Conservation (phyloP, 2,797 vertebrate species). For the Gymnopithys bicolor region DNA sequence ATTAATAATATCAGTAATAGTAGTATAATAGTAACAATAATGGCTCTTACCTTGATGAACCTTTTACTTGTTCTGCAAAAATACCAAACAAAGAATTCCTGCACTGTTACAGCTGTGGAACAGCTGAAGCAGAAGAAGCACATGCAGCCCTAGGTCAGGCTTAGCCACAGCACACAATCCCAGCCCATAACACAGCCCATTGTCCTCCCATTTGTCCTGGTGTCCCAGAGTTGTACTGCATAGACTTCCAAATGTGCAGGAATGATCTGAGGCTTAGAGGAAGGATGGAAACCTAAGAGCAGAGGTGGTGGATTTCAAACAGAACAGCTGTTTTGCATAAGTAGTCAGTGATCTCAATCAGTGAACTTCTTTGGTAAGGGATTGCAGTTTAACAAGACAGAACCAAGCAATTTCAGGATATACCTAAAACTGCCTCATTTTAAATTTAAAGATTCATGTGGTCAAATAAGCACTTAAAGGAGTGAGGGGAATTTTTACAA, state of each 20-base stretch:
- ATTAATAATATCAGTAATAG: too few species aligned
- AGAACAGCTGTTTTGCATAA: background rate
- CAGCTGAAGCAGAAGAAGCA: background rate
- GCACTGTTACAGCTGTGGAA: background rate
- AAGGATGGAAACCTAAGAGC: background rate
- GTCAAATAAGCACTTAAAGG: slow-evolving; percentile 27
- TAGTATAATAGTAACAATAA: background rate
- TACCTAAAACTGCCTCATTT: background rate
- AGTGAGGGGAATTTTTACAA: background rate
- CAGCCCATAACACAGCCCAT: background rate
- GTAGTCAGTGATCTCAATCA: background rate
- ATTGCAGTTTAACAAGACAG: background rate
- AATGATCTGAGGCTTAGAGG: background rate
- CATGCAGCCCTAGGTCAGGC: background rate
- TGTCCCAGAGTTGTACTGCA: background rate
- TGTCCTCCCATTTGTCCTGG: background rate
- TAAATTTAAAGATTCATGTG: slow-evolving; percentile 53
- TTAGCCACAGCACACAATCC: background rate
- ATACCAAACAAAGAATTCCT: background rate
- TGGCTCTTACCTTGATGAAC: background rate
- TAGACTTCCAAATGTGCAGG: background rate
- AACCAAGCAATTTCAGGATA: background rate
- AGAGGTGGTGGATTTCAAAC: background rate
- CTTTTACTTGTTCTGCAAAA: background rate
- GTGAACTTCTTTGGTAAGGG: background rate